These are phyloP conservation scores for Oenanthe melanoleuca DNA, from an alignment of 2,113 vertebrate species.

Conservation along the genomic window DNA sequence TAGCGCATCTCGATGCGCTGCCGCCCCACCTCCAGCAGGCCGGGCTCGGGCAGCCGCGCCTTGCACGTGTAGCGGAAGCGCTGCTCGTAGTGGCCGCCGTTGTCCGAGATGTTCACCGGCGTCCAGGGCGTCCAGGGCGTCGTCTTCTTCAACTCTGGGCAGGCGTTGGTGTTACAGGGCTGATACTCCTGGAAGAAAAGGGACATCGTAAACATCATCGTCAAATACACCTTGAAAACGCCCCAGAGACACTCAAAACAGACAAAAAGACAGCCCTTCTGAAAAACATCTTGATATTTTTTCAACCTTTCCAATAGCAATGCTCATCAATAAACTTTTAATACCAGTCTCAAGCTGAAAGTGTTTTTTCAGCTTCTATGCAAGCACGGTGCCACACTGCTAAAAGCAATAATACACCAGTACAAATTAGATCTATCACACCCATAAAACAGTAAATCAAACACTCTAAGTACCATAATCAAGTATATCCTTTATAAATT, in stretches of 20 bases:
- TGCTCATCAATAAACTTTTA: not conserved
- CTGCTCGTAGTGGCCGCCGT: conserved; percentile 94
- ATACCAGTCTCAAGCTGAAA: not conserved
- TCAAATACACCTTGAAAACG: conserved; percentile 2
- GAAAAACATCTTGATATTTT: conserved; percentile 23
- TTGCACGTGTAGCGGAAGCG: conserved; percentile 97
- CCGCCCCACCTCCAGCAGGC: conserved; percentile 90
- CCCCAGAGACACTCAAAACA: not conserved
- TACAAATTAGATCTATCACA: not conserved
- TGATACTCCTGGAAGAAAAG: conserved; percentile 87
- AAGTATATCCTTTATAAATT: not conserved
- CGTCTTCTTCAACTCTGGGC: conserved; percentile 95
- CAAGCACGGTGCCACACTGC: not conserved
- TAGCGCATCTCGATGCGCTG: conserved; percentile 98
- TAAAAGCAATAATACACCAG: not conserved
- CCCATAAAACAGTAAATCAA: not conserved
- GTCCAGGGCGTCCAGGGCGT: conserved; percentile 98
- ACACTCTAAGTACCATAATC: not conserved
- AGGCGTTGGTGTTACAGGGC: conserved; percentile 89
- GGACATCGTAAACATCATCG: not conserved
- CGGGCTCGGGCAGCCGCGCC: conserved; percentile 87
- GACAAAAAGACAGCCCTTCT: not conserved
- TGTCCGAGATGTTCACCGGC: conserved; percentile 95
- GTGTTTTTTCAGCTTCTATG: not conserved
- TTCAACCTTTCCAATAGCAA: not conserved